phyloP scores from a whole-genome alignment of 1,140 invertebrate genomes.

The Zaprionus lachaisei region DNA sequence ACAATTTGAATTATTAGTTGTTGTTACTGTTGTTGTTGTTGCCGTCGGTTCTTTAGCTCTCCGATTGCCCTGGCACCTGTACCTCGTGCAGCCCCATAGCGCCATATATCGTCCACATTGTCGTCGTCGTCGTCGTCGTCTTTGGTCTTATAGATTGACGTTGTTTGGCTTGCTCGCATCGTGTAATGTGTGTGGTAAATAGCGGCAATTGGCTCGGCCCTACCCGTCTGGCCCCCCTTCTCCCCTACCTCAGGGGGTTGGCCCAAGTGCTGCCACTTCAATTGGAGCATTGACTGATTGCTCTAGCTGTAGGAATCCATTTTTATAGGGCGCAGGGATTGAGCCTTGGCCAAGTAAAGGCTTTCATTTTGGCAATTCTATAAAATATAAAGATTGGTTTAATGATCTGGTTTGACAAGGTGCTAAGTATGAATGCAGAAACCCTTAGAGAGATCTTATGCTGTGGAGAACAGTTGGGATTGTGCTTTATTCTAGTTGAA shows the following conservation, averaged over 20 bases:
- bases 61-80: slow-evolving; percentile 55
- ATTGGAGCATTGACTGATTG: slow-evolving; percentile 59
- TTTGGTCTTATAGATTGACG: slow-evolving; percentile 58
- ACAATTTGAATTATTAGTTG: slow-evolving; percentile 79
- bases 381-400: no score
- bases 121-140: slow-evolving; percentile 33
- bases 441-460: no score
- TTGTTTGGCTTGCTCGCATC: slow-evolving; percentile 69
- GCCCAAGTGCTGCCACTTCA: slow-evolving; percentile 1
- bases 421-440: no score
- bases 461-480: no score
- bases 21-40: slow-evolving; percentile 49
- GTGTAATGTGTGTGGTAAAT: slow-evolving; percentile 76
- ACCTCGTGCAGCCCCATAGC: slow-evolving; percentile 55
- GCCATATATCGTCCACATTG: slow-evolving; percentile 59
- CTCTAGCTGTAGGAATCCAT: slow-evolving; percentile 8
- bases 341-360: no score
- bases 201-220: slow-evolving; percentile 56
- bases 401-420: no score
- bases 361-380: no score
- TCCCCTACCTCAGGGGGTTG: neutral
- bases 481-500: neutral
- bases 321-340: neutral
- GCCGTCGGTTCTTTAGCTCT: slow-evolving; percentile 49
- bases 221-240: neutral